Base-by-base conservation (phyloP, 2,113 vertebrate genomes). In the Limanda limanda region DNA sequence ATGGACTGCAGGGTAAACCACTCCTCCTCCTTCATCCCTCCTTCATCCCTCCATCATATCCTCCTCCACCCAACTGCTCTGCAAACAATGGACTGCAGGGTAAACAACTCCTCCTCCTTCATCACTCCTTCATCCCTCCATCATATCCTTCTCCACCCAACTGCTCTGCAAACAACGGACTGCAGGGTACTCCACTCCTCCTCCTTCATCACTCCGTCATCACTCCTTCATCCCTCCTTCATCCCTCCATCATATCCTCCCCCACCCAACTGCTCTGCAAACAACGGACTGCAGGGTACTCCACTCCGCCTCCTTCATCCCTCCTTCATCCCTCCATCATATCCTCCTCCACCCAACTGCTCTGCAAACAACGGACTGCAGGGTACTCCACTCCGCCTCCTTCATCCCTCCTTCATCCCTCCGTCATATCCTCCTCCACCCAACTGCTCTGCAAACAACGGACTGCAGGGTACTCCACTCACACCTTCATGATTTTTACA, bases 11-110 rank as follows among this genome's bases (percentile, higher is more conserved):
- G 98, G 97, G 97, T 98, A 95, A 54, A 37, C 3, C 9, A 23
- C 47, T 55, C 7, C n/a, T n/a, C n/a, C n/a, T n/a, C 7, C 55
- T 24, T 21, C 23, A 37, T 37, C 35, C 8, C 35, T 37, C 35
- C 35, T 9, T 10, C 35, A 37, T 37, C 15, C 25, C 55, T 11
- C 24, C 24, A 9, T 31, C 9, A 35, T 10, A 31, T 31, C 94
- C 97, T 94, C 93, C 97, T 95, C 93, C 96, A 91, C 91, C 97
- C 93, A 88, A 88, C 96, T 98, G 97, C 94, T 96, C 96, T 92
- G 96, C 95, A 92, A 95, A 96, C 95, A 97, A 97, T 51, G 96
- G 96, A 89, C 96, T 99, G 93, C 97, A 98, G 98, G 97, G 97
- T 98, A 95, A n/a, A n/a, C n/a, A n/a, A n/a, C n/a, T n/a, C n/a